These are phyloP conservation scores for Philaenus spumarius DNA, from an alignment of 1,140 invertebrate species.

Conservation along the genomic window DNA sequence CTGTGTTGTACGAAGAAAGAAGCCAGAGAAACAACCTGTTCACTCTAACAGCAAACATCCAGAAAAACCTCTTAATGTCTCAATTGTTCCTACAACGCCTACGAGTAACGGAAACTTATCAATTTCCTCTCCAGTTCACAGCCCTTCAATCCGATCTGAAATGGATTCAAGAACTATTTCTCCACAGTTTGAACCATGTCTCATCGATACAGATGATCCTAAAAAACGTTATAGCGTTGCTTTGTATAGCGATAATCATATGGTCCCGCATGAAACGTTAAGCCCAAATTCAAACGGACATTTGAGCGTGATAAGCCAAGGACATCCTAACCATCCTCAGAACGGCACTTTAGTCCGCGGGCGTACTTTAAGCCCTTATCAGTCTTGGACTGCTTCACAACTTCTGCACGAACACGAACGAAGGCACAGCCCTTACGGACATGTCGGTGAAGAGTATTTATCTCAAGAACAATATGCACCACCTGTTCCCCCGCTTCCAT, in stretches of 20 bases:
- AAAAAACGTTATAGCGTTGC: conserved; percentile 44
- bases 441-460: conserved; percentile 28
- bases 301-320: conserved; percentile 28
- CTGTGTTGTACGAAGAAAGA: conserved; percentile 38
- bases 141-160: conserved; percentile 13
- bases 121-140: conserved; percentile 23
- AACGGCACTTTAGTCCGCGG: conserved; percentile 39
- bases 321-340: conserved; percentile 26
- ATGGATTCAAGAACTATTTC: conserved; percentile 15
- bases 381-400: conserved; percentile 52
- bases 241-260: conserved; percentile 29
- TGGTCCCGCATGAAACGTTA: conserved; percentile 9
- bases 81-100: conserved; percentile 29
- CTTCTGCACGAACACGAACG: conserved; percentile 52
- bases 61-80: conserved; percentile 32
- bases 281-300: conserved; percentile 23
- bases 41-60: conserved; percentile 18
- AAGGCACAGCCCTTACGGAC: conserved; percentile 42
- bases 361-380: conserved; percentile 45
- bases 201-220: conserved; percentile 36
- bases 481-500: conserved; percentile 30
- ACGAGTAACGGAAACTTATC: conserved; percentile 24
- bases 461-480: conserved; percentile 25
- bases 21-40: conserved; percentile 23
- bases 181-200: conserved; percentile 34